Evolutionary conservation across 1,140 invertebrate genomes (phyloP), one percentile per base, ranked within the genome.

Genomic region (Oryctes rhinoceros): DNA sequence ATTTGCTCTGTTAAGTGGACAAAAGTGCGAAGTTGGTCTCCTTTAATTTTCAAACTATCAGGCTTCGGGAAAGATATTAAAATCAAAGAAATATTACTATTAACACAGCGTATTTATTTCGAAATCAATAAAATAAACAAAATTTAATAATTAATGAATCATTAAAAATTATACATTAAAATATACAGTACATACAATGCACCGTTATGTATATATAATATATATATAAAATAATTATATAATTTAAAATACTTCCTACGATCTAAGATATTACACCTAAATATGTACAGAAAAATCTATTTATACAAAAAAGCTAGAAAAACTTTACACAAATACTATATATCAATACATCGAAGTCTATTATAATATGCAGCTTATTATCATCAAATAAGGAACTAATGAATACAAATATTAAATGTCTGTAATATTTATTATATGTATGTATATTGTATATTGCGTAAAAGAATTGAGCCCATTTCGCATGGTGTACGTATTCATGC

Each of bases 281-380:
- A 71, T 71, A 71, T 71, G 65, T 71, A 71, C 65, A 71, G 35
- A 71, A 71, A 37, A 18, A 24, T 24, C 6, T 37, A 71, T 71
- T 71, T 71, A 71, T 71, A 71, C 65, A 71, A 30, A 11, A 71
- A 71, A 71, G 65, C 65, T 71, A 71, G 65, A 71, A 71, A 71
- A 71, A 71, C 24, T 71, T 71, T 71, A 71, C 65, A 71, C 65
- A 71, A 71, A n/a, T 59, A 59, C 15, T 59, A 59, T 13, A n/a
- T n/a, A 18, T 59, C 53, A 15, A 59, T n/a, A 59, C 15, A 59
- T 59, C 65, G 20, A 71, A 35, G 20, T 71, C 53, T 71, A 71
- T 20, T n/a, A 59, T 59, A 59, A 59, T 59, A 15, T 35, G 11
- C 24, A 71, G 65, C 65, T 59, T 71, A 71, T 71, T 71, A 71